Conservation (phyloP, 1,140 invertebrate species). For the Megalopta genalis region DNA sequence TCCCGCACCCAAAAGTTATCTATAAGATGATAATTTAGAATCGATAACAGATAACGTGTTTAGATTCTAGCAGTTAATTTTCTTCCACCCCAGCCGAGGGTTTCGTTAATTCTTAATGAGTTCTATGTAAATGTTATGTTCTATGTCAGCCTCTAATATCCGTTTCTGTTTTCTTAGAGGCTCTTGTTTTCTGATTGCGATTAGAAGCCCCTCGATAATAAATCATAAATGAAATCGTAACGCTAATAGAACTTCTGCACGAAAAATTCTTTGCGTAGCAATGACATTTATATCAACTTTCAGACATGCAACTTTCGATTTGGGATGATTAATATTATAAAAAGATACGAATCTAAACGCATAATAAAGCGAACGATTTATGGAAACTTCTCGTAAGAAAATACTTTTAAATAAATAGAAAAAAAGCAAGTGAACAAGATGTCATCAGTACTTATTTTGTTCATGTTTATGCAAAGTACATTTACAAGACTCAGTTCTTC, state of each 20-base stretch:
- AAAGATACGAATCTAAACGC: too few relatives aligned
- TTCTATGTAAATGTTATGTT: constrained; percentile 41
- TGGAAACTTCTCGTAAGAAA: too few relatives aligned
- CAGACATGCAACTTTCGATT: too few relatives aligned
- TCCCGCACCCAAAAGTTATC: too few relatives aligned
- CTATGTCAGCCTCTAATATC: constrained; percentile 36
- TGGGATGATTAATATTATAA: too few relatives aligned
- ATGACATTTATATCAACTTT: too few relatives aligned
- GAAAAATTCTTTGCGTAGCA: background rate
- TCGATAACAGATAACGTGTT: constrained; percentile 14
- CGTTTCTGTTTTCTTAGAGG: constrained; percentile 48
- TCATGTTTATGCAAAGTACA: too few relatives aligned
- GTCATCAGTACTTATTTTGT: too few relatives aligned
- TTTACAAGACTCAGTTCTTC: too few relatives aligned
- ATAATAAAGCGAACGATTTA: too few relatives aligned
- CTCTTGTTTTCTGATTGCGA: constrained; percentile 47
- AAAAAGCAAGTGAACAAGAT: too few relatives aligned
- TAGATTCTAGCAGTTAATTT: background rate
- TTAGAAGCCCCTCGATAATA: constrained; percentile 55
- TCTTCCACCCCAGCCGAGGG: background rate
- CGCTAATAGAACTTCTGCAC: constrained; percentile 20
- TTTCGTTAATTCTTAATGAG: constrained; percentile 53
- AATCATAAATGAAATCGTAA: constrained; percentile 48
- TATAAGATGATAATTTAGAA: background rate
- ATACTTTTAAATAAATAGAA: too few relatives aligned